Percentiles rank a stretch among this genome's conserved stretches.
These are phyloP conservation scores for Drosophila micromelanica DNA, from an alignment of 1,140 invertebrate species.

Conservation along the genomic window DNA sequence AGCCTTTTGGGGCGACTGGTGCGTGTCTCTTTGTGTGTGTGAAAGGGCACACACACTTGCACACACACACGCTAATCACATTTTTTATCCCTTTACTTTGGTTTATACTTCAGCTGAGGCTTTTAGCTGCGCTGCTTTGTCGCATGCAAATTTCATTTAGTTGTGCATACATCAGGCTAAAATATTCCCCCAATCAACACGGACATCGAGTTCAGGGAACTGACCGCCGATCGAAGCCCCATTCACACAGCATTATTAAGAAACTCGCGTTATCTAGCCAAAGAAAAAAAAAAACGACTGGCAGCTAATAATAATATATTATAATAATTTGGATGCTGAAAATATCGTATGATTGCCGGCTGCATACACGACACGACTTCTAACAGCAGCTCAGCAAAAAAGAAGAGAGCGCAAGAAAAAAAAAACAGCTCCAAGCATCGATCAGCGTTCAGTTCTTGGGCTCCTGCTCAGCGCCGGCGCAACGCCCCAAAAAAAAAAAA, in stretches of 20 bases:
- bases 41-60: not conserved
- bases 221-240: not conserved
- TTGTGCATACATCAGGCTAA: slow-evolving; percentile 55
- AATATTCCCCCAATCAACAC: not conserved
- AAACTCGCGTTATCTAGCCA: slow-evolving; percentile 39
- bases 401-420: slow-evolving; percentile 42
- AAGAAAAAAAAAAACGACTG: slow-evolving; percentile 40
- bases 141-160: slow-evolving; percentile 71
- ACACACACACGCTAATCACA: slow-evolving; percentile 27
- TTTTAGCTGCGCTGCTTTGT: slow-evolving; percentile 58
- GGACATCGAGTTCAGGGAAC: slow-evolving; percentile 36
- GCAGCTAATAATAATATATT: slow-evolving; percentile 84
- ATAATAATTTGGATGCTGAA: slow-evolving; percentile 84
- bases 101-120: slow-evolving; percentile 37
- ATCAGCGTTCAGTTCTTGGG: slow-evolving; percentile 51
- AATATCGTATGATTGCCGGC: slow-evolving; percentile 77
- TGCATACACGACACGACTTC: slow-evolving; percentile 55
- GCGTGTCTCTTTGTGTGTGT: slow-evolving; percentile 34
- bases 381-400: slow-evolving; percentile 57
- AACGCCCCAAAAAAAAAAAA: slow-evolving; percentile 60
- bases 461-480: slow-evolving; percentile 50
- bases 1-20: slow-evolving; percentile 65
- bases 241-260: slow-evolving; percentile 55
- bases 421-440: slow-evolving; percentile 45
- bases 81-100: slow-evolving; percentile 31